These are phyloP conservation scores for Bugula neritina DNA, from an alignment of 2,888 invertebrate species.

Conservation along the genomic window DNA sequence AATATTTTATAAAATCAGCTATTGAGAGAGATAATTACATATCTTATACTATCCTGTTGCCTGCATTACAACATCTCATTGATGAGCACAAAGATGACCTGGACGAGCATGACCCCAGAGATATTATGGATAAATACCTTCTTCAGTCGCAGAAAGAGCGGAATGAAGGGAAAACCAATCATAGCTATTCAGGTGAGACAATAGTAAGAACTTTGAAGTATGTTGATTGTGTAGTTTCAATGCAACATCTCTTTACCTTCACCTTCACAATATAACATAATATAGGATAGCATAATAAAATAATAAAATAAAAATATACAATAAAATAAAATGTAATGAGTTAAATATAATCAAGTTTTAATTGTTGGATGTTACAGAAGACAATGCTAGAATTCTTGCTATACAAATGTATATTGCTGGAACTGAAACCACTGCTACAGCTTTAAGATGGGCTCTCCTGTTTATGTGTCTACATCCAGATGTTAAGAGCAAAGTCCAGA, in stretches of 20 bases:
- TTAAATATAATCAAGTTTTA: too few relatives aligned
- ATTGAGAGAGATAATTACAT: constrained; percentile 2
- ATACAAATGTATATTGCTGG: constrained; percentile 7
- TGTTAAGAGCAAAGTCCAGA: constrained; percentile 9
- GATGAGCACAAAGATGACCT: constrained; percentile 18
- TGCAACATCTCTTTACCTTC: too few relatives aligned
- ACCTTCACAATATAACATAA: too few relatives aligned
- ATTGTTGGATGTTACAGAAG: too few relatives aligned
- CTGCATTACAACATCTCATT: not conserved
- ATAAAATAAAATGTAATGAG: too few relatives aligned
- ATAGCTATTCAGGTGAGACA: not conserved
- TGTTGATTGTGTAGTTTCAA: too few relatives aligned
- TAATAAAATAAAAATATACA: too few relatives aligned
- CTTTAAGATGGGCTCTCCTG: constrained; percentile 1
- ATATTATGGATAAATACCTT: constrained; percentile 8
- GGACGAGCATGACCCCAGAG: not conserved
- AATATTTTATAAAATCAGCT: not conserved
- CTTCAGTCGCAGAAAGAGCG: too few relatives aligned
- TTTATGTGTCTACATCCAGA: constrained; percentile 5
- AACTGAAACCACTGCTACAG: constrained; percentile 2
- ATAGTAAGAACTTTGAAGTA: too few relatives aligned
- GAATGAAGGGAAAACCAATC: too few relatives aligned
- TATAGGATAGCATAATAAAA: too few relatives aligned
- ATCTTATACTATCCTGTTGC: not conserved
- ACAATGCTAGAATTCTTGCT: not conserved